Evolutionary conservation across 2,797 vertebrate genomes (phyloP).

Genomic region (Lepus oiostolus): DNA sequence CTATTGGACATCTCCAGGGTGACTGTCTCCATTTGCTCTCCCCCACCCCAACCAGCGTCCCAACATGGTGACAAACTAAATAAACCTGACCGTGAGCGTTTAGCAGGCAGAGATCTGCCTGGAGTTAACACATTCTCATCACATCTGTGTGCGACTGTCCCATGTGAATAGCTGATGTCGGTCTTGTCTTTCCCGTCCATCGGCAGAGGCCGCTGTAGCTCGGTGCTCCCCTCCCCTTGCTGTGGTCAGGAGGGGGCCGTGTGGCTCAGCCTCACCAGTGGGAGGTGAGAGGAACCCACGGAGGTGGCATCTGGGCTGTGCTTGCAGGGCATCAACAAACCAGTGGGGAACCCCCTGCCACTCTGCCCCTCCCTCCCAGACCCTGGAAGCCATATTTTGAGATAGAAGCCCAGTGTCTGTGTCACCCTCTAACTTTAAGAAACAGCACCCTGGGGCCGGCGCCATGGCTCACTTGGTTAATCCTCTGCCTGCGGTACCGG

Average conservation of each 20-base stretch:
- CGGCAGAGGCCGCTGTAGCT: too few species aligned
- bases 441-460: neutral
- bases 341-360: neutral
- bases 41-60: neutral
- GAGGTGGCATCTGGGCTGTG: too few species aligned
- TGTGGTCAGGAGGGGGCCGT: neutral
- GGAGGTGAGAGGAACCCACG: neutral
- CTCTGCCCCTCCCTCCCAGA: neutral
- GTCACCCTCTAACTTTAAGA: neutral
- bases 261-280: too few species aligned
- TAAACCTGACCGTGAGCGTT: neutral
- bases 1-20: neutral
- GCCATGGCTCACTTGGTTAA: too few species aligned
- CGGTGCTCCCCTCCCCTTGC: fast-evolving
- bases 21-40: neutral
- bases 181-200: neutral
- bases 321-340: fast-evolving
- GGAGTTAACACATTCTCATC: neutral
- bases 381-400: neutral
- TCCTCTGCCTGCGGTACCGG: too few species aligned
- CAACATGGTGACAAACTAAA: neutral
- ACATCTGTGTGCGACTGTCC: neutral
- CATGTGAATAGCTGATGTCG: neutral
- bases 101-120: neutral
- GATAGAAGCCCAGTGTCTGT: neutral